Evolutionary conservation across 1,140 invertebrate species (phyloP), one percentile per base, ranked within the genome.

Genomic region (Drosophila biarmipes): DNA sequence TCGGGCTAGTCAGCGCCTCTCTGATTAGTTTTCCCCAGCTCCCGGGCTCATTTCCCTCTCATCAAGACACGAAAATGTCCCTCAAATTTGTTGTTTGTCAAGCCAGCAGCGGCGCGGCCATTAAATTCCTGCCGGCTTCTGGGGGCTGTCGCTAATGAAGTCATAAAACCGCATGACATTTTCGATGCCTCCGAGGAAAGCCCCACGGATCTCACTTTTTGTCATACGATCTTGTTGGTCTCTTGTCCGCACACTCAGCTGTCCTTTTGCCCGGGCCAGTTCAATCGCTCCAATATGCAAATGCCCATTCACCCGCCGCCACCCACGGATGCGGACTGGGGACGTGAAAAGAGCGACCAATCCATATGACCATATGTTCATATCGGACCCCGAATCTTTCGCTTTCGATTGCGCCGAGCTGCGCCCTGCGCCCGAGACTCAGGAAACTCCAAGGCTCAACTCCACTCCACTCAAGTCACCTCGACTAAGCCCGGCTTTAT

Each of bases 141-240:
- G 45, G 57, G 46, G 27, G n/a, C 78, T 82, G 74, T 84, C 66
- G 85, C 84, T 89, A 89, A 89, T 89, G 84, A 89, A 89, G 84
- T 89, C 84, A 89, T 89, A 89, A 89, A 89, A 80, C 80, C 76
- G 85, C 82, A 86, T 89, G 82, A 86, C 82, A 86, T 86, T 86
- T 85, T 78, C 74, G 78, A 67, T 87, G 57, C 74, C 82, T 78
- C 53, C 74, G 46, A 68, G 61, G 55, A 74, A 61, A 68, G 45
- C 46, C 74, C 42, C 74, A 34, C 51, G 58, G 78, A 86, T 80
- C 81, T 86, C 64, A 78, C 78, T 80, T 86, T 86, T 86, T 66
- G 62, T 76, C 78, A 66, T 73, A 63, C 73, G 56, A 78, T 82
- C 78, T 73, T 67, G 29, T 55, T 55, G 52, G 51, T 27, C 31